phyloP scores from a whole-genome alignment of 2,888 invertebrate genomes.

The Leptinotarsa haldemani region DNA sequence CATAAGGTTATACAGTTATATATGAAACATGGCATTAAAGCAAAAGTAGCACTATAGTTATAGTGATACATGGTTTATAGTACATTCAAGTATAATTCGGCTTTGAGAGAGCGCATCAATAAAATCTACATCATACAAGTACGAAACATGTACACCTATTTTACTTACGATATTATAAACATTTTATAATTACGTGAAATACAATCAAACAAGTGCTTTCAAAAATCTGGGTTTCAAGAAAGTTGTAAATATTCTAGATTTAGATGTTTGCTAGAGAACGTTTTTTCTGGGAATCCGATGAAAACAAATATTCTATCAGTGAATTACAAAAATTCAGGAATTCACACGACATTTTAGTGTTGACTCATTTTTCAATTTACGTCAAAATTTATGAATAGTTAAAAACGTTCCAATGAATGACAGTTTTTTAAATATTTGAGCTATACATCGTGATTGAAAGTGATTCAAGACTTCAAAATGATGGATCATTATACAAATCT shows the following conservation, averaged over 20 bases:
- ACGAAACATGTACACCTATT: conserved; percentile 61
- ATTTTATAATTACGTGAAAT: conserved; percentile 55
- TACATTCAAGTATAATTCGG: conserved; percentile 64
- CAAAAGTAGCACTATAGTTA: conserved; percentile 62
- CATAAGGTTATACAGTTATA: conserved; percentile 66
- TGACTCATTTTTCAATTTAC: too few relatives aligned
- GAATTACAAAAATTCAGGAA: too few relatives aligned
- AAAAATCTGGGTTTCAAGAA: conserved; percentile 11
- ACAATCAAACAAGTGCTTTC: conserved; percentile 51
- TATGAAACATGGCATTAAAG: conserved; percentile 68
- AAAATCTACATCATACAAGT: conserved; percentile 61
- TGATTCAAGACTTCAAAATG: not conserved
- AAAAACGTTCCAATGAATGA: too few relatives aligned
- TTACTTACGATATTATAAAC: conserved; percentile 60
- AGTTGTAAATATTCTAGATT: conserved; percentile 6
- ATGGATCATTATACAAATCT: too few relatives aligned
- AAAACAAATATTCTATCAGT: too few relatives aligned
- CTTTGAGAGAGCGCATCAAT: conserved; percentile 62
- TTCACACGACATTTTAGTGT: too few relatives aligned
- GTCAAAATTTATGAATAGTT: too few relatives aligned
- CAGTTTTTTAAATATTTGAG: not conserved
- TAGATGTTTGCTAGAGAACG: not conserved
- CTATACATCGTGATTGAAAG: not conserved
- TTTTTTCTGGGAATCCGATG: not conserved
- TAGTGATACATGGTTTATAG: conserved; percentile 61